A percentile compares a stretch with the other conserved stretches of the same genome.
Conservation (phyloP, 2,113 vertebrate species). For the Larimichthys crocea region DNA sequence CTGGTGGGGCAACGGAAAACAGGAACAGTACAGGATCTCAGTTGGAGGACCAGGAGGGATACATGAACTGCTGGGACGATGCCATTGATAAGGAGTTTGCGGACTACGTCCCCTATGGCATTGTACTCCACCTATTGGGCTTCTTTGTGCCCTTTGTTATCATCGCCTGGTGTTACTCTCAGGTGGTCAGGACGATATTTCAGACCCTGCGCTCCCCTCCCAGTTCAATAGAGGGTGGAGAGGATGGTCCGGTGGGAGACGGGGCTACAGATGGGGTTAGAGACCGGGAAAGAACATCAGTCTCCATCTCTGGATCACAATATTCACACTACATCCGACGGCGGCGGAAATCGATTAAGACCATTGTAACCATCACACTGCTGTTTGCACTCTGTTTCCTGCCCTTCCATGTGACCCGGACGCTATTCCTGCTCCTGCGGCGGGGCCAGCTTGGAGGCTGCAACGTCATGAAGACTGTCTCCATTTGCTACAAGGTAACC, state of each 20-base stretch:
- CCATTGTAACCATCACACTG: constrained; percentile 87
- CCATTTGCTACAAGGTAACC: constrained; percentile 89
- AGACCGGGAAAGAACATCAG: constrained; percentile 62
- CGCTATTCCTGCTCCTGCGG: constrained; percentile 85
- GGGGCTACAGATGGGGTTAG: constrained; percentile 32
- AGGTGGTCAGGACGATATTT: constrained; percentile 85
- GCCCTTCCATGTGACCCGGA: constrained; percentile 87
- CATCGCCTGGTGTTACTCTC: constrained; percentile 88
- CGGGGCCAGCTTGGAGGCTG: constrained; percentile 78
- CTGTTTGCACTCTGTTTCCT: constrained; percentile 88
- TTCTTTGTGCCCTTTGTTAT: constrained; percentile 87
- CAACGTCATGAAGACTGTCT: constrained; percentile 81
- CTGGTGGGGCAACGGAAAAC: constrained; percentile 1
- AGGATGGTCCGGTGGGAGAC: constrained; percentile 56
- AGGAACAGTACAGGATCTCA: constrained; percentile 36
- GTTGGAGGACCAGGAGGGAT: constrained; percentile 48
- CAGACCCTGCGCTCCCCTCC: constrained; percentile 80
- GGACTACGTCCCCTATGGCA: constrained; percentile 86
- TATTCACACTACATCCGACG: constrained; percentile 82
- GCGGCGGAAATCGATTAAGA: constrained; percentile 86
- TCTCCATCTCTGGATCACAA: constrained; percentile 78
- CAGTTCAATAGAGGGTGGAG: constrained; percentile 55
- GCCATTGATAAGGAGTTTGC: constrained; percentile 85
- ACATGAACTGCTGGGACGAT: constrained; percentile 87
- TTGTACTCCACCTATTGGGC: constrained; percentile 84